Evolutionary conservation across 2,888 invertebrate genomes (phyloP).

Genomic region (Rotaria socialis): DNA sequence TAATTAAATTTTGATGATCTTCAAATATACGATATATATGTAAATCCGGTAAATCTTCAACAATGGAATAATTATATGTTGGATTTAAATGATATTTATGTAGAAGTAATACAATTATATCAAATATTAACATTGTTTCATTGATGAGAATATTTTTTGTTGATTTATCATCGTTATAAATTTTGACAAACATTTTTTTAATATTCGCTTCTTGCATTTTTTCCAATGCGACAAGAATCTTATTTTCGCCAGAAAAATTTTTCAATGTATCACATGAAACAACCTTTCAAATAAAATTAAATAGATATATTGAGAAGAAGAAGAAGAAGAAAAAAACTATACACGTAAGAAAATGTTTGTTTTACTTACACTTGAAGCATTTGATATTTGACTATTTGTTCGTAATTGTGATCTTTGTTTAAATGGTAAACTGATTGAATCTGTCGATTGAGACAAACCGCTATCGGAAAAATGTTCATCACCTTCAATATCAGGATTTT

Average conservation of each 20-base stretch:
- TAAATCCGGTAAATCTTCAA: conserved; percentile 89
- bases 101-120: conserved; percentile 65
- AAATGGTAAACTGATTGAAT: not conserved
- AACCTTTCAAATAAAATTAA: not conserved
- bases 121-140: conserved; percentile 81
- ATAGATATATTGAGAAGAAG: not conserved
- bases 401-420: not conserved
- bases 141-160: conserved; percentile 92
- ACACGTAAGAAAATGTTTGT: not conserved
- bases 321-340: not conserved
- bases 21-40: conserved; percentile 95
- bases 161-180: conserved; percentile 72
- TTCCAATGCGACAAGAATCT: conserved; percentile 70
- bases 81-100: conserved; percentile 79
- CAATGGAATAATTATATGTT: conserved; percentile 85
- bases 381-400: conserved; percentile 16
- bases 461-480: conserved; percentile 34
- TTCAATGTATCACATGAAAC: conserved; percentile 8
- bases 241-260: not conserved
- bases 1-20: conserved; percentile 88
- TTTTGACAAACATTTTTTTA: conserved; percentile 64
- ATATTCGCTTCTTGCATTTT: conserved; percentile 92
- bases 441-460: conserved; percentile 19
- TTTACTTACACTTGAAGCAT: conserved; percentile 1
- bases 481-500: not conserved